Percentiles rank a stretch among this genome's conserved stretches.
Evolutionary conservation across 2,113 vertebrate species (phyloP).

Genomic region (Hassar affinis): DNA sequence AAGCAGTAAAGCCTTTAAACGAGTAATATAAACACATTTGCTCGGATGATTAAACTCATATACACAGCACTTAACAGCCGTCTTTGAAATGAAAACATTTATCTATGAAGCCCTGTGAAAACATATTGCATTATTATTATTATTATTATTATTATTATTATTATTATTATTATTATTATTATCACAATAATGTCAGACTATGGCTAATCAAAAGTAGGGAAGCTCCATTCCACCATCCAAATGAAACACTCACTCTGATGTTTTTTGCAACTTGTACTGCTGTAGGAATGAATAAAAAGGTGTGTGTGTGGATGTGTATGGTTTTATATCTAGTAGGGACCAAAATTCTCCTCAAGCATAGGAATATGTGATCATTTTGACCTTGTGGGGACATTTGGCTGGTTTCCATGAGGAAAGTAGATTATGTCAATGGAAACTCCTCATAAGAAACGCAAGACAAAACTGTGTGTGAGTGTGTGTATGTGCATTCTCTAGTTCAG

Average conservation of each 20-base stretch:
- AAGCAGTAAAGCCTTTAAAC: not conserved
- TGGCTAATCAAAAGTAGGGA: not conserved
- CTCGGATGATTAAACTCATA: not conserved
- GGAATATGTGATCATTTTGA: no score
- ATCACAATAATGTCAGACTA: not conserved
- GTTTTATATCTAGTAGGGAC: no score
- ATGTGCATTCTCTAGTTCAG: conserved; percentile 28
- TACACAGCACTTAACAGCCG: not conserved
- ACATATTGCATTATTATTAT: not conserved
- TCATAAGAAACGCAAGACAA: no score
- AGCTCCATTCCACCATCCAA: no score
- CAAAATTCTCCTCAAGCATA: no score
- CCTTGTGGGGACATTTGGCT: no score
- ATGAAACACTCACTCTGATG: not conserved
- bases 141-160: not conserved
- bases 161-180: no score
- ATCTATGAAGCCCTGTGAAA: no score
- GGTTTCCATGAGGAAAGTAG: no score
- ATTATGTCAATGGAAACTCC: no score
- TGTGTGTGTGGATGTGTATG: conserved; percentile 16
- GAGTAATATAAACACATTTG: not conserved
- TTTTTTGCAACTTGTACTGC: not conserved
- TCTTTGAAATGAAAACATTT: not conserved
- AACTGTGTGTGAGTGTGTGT: conserved; percentile 7
- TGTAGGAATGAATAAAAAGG: not conserved